A percentile compares a stretch with the other conserved stretches of the same genome.
Conservation (phyloP, 2,888 invertebrate species). For the Linnaemya vulpina region DNA sequence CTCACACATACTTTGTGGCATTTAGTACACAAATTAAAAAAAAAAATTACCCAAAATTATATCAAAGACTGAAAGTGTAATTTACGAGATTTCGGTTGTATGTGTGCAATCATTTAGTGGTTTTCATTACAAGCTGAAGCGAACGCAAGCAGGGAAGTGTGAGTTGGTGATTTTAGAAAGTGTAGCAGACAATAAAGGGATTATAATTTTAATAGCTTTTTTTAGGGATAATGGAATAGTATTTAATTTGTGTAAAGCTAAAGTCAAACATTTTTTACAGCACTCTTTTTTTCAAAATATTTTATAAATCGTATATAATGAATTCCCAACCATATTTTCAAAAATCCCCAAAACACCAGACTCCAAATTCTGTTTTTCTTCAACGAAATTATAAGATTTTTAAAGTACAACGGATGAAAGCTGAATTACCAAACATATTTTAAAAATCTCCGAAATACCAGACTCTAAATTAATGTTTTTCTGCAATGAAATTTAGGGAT, state of each 20-base stretch:
- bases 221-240: background rate
- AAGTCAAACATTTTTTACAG: background rate
- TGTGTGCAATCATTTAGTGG: constrained; percentile 39
- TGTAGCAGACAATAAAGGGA: background rate
- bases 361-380: too few relatives aligned
- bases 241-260: background rate
- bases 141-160: background rate
- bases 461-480: too few relatives aligned
- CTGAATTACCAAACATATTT: background rate
- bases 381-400: too few relatives aligned
- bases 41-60: constrained; percentile 14
- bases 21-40: background rate
- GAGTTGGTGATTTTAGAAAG: background rate
- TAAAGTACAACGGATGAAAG: too few relatives aligned
- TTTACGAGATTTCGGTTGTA: constrained; percentile 44
- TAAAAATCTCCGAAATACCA: background rate
- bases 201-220: background rate
- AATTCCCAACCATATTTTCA: background rate
- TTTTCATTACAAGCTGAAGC: constrained; percentile 30
- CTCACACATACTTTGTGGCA: constrained; percentile 15
- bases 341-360: constrained; percentile 11
- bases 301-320: background rate
- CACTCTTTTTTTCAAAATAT: too few relatives aligned
- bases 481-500: too few relatives aligned
- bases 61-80: constrained; percentile 34